These are phyloP conservation scores for Oxygymnocypris stewartii DNA, from an alignment of 2,113 vertebrate genomes.

Conservation along the genomic window DNA sequence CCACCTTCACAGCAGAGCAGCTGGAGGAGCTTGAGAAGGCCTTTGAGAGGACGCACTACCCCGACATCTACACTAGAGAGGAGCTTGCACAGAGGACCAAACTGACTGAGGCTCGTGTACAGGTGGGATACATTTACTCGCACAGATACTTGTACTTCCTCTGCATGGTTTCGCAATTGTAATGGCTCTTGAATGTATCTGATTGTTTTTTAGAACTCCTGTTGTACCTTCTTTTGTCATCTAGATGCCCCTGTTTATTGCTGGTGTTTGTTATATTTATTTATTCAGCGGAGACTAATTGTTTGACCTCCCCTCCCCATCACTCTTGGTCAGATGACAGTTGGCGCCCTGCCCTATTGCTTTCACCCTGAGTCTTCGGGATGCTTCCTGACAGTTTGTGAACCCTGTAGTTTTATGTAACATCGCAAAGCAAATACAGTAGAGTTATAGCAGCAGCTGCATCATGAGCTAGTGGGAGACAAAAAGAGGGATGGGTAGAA, in stretches of 20 bases:
- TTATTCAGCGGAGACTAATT: conserved; percentile 11
- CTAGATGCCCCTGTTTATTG: neutral
- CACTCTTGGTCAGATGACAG: conserved; percentile 38
- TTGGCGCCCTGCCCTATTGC: conserved; percentile 45
- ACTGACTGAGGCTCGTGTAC: conserved; percentile 93
- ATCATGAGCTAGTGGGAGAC: conserved; percentile 56
- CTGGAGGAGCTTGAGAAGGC: conserved; percentile 98
- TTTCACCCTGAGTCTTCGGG: conserved; percentile 54
- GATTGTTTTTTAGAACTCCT: neutral
- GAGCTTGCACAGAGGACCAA: conserved; percentile 98
- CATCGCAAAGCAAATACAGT: conserved; percentile 70
- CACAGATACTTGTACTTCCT: neutral
- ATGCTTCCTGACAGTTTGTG: conserved; percentile 60
- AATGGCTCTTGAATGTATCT: neutral
- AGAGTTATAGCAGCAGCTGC: conserved; percentile 88
- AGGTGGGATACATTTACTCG: conserved; percentile 74
- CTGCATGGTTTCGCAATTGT: neutral
- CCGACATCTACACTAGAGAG: conserved; percentile 97
- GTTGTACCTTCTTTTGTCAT: neutral
- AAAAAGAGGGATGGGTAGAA: conserved; percentile 33
- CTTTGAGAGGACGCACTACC: conserved; percentile 97
- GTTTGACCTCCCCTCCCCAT: conserved; percentile 22
- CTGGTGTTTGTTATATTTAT: conserved; percentile 27
- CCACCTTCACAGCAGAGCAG: conserved; percentile 97
- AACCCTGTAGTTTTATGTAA: conserved; percentile 65